phyloP scores from a whole-genome alignment of 2,113 vertebrate species.

The Scolopax mira region DNA sequence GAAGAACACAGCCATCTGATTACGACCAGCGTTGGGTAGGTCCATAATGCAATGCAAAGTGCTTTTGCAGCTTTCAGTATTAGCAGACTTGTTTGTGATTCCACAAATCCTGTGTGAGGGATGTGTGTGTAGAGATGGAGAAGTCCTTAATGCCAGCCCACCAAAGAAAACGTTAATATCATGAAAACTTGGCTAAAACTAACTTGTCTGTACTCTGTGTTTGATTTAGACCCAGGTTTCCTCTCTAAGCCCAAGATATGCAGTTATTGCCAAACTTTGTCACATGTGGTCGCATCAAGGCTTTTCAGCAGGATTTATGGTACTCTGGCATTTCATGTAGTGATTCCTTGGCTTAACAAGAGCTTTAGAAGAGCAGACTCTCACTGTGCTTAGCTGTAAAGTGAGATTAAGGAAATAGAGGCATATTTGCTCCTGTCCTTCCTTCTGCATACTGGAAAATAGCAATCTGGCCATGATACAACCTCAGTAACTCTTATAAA shows the following conservation, averaged over 20 bases:
- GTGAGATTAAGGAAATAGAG: not conserved
- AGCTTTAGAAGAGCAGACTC: not conserved
- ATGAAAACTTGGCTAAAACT: slow-evolving; percentile 6
- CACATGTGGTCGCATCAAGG: not conserved
- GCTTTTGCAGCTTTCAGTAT: not conserved
- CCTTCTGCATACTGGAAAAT: not conserved
- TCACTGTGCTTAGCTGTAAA: not conserved
- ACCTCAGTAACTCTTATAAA: not conserved
- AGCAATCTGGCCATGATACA: not conserved
- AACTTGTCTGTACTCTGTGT: not conserved
- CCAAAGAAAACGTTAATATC: not conserved
- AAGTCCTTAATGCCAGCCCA: not conserved
- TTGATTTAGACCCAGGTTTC: not conserved
- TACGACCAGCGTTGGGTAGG: slow-evolving; percentile 86
- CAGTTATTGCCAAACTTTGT: not conserved
- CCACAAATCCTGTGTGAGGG: not conserved
- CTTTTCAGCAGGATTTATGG: not conserved
- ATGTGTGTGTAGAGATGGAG: not conserved
- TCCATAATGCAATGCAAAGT: not conserved
- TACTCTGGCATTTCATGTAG: not conserved
- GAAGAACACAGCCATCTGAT: slow-evolving; percentile 74
- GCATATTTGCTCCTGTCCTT: not conserved
- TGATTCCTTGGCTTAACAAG: not conserved
- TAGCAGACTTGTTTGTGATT: not conserved
- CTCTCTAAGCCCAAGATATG: not conserved